These are phyloP conservation scores for Myotis daubentonii DNA, from an alignment of 2,797 vertebrate genomes.

Conservation along the genomic window DNA sequence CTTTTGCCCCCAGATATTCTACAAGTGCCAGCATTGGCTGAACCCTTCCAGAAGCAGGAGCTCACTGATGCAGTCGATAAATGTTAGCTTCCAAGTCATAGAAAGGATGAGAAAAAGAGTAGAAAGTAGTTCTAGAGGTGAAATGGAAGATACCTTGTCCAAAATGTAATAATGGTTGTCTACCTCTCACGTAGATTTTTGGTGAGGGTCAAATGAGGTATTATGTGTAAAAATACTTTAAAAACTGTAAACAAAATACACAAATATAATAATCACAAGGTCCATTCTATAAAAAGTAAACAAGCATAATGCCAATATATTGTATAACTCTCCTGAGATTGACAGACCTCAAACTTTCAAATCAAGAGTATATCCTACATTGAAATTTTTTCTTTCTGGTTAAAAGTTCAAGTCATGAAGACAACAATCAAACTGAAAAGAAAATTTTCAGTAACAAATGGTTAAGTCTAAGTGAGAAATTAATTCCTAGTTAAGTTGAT, in stretches of 20 bases:
- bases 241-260: not conserved
- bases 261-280: not conserved
- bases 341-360: slow-evolving; percentile 26
- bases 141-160: not conserved
- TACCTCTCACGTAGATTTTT: not conserved
- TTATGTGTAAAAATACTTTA: not conserved
- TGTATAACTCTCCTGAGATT: not conserved
- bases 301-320: not conserved
- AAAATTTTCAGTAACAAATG: slow-evolving; percentile 4
- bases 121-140: not conserved
- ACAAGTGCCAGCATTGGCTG: not conserved
- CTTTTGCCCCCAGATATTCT: not conserved
- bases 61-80: not conserved
- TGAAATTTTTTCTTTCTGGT: slow-evolving; percentile 29
- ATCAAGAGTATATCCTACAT: not conserved
- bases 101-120: not conserved
- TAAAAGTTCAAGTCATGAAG: slow-evolving; percentile 36
- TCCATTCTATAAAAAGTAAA: slow-evolving; percentile 23
- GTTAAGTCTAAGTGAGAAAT: slow-evolving; percentile 26
- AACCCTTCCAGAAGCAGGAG: slow-evolving; percentile 16
- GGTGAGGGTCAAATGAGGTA: slow-evolving; percentile 16
- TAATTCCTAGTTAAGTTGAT: not conserved
- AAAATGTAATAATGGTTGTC: slow-evolving; percentile 17
- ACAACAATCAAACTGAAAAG: slow-evolving; percentile 31
- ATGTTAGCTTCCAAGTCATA: not conserved